phyloP scores from a whole-genome alignment of 2,888 invertebrate species.

The Melipona bicolor region DNA sequence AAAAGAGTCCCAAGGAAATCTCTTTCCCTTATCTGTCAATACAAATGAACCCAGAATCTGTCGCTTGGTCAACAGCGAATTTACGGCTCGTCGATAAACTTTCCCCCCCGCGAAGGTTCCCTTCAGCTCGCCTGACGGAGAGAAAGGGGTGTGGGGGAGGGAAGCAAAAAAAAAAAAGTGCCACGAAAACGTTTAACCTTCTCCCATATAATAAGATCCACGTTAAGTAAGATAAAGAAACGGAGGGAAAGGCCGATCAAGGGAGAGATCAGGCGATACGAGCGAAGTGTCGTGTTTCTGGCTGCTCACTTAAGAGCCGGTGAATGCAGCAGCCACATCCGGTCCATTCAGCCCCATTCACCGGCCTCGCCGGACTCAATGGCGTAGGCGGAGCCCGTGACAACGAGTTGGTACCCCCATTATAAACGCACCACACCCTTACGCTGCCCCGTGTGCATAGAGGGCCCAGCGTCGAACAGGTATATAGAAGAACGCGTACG shows the following conservation, averaged over 20 bases:
- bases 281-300: slow-evolving; percentile 82
- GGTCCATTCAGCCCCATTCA: slow-evolving; percentile 81
- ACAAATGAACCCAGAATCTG: neutral
- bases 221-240: slow-evolving; percentile 63
- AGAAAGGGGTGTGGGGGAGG: neutral
- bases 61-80: neutral
- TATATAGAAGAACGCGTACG: slow-evolving; percentile 54
- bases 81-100: neutral
- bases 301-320: slow-evolving; percentile 82
- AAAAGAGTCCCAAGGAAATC: neutral
- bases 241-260: slow-evolving; percentile 55
- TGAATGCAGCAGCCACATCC: slow-evolving; percentile 84
- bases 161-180: neutral
- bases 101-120: no score
- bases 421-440: slow-evolving; percentile 63
- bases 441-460: slow-evolving; percentile 22
- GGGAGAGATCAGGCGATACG: slow-evolving; percentile 75
- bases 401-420: slow-evolving; percentile 70
- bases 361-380: slow-evolving; percentile 70
- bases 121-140: no score
- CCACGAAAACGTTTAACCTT: slow-evolving; percentile 59
- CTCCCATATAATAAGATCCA: slow-evolving; percentile 60
- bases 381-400: slow-evolving; percentile 79
- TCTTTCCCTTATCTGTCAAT: neutral
- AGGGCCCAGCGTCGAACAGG: slow-evolving; percentile 54